phyloP scores from a whole-genome alignment of 2,113 vertebrate genomes.

The Pogona vitticeps region DNA sequence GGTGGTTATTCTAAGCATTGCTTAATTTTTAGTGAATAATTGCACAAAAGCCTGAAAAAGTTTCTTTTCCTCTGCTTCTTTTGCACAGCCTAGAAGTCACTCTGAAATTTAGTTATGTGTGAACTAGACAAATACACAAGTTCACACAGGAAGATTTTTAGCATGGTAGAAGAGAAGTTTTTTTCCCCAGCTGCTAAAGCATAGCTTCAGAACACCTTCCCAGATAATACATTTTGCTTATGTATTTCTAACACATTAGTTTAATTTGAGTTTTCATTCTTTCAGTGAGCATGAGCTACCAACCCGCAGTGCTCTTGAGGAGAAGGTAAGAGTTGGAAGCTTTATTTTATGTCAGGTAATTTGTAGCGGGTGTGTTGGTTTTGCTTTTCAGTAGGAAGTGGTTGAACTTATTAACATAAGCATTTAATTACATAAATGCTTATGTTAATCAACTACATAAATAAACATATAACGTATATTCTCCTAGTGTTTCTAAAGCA shows the following conservation, averaged over 20 bases:
- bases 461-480: neutral
- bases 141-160: neutral
- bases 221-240: fast-evolving
- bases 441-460: neutral
- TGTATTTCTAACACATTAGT: neutral
- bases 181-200: neutral
- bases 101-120: neutral
- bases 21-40: too few species aligned
- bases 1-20: too few species aligned
- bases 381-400: neutral
- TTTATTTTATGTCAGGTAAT: neutral
- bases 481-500: neutral
- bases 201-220: neutral
- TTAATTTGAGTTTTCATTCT: conserved; percentile 51
- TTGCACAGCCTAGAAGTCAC: neutral
- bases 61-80: too few species aligned
- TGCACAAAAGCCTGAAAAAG: too few species aligned
- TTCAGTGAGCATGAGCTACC: conserved; percentile 88
- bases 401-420: neutral
- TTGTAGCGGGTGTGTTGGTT: neutral
- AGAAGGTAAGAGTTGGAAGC: conserved; percentile 80
- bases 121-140: neutral
- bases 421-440: too few species aligned
- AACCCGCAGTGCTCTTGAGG: conserved; percentile 82
- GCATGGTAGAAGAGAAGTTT: neutral